A percentile compares a stretch with the other conserved stretches of the same genome.
phyloP scores from a whole-genome alignment of 2,888 invertebrate species.

The Meiosimyza platycephala region DNA sequence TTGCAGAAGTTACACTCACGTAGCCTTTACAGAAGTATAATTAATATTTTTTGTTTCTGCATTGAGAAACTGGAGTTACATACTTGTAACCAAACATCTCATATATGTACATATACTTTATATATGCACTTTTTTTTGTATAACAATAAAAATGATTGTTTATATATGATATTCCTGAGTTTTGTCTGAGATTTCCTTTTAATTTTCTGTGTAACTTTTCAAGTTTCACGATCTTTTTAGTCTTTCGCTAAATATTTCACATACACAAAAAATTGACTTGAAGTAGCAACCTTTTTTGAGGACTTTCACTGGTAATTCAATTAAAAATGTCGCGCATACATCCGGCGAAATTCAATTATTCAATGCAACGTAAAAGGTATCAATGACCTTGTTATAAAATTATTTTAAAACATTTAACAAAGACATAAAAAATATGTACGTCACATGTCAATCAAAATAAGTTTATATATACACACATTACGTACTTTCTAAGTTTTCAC shows the following conservation, averaged over 20 bases:
- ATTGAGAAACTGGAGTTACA: no score
- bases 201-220: background rate
- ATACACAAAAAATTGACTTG: slow-evolving; percentile 16
- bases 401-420: no score
- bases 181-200: slow-evolving; percentile 18
- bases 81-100: no score
- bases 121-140: background rate
- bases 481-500: no score
- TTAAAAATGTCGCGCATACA: slow-evolving; percentile 63
- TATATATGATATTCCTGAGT: slow-evolving; percentile 16
- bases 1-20: no score
- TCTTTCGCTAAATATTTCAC: background rate
- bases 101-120: no score
- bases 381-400: no score
- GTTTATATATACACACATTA: background rate
- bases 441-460: no score
- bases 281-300: slow-evolving; percentile 24
- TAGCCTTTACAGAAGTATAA: no score
- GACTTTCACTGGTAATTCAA: slow-evolving; percentile 47
- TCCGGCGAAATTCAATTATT: slow-evolving; percentile 51
- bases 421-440: no score
- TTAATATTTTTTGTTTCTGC: no score
- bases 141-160: slow-evolving; percentile 33
- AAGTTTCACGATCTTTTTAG: background rate
- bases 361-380: no score